Percentiles rank a stretch among this genome's conserved stretches.
Conservation (phyloP, 2,797 vertebrate genomes). For the Poecilia wingei region DNA sequence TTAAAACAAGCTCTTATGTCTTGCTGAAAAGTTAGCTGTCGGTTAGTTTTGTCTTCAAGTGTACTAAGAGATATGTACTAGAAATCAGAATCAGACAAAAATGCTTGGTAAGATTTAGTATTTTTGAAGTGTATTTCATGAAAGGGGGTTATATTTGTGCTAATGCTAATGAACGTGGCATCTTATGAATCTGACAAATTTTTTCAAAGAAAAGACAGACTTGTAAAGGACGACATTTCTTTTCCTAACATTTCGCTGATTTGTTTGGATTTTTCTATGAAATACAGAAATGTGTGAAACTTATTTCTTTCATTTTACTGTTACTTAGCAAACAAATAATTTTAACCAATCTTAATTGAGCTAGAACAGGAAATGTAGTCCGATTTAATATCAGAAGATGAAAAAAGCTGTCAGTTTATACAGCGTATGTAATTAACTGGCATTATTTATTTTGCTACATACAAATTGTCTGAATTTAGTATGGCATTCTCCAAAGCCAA, state of each 20-base stretch:
- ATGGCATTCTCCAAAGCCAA: background rate
- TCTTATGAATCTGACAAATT: background rate
- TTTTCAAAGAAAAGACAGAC: background rate
- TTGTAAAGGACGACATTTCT: background rate
- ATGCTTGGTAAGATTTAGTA: too few relatives aligned
- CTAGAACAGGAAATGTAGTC: background rate
- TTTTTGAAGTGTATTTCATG: too few relatives aligned
- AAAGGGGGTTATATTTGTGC: background rate
- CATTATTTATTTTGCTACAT: background rate
- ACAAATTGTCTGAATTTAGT: background rate
- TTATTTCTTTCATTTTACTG: background rate
- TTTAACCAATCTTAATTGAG: background rate
- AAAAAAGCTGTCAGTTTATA: background rate
- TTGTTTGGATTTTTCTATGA: background rate
- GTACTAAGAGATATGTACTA: too few relatives aligned
- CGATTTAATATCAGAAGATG: background rate
- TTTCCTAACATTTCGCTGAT: background rate
- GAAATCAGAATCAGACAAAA: background rate
- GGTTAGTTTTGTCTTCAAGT: too few relatives aligned
- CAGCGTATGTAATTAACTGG: background rate
- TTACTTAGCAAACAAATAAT: background rate
- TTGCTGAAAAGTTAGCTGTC: too few relatives aligned
- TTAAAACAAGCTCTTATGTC: too few relatives aligned
- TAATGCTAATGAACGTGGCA: background rate
- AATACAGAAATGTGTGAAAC: background rate